Evolutionary conservation across 23 tunicate genomes (phyloP).

Genomic region (Phallusia fumigata): DNA sequence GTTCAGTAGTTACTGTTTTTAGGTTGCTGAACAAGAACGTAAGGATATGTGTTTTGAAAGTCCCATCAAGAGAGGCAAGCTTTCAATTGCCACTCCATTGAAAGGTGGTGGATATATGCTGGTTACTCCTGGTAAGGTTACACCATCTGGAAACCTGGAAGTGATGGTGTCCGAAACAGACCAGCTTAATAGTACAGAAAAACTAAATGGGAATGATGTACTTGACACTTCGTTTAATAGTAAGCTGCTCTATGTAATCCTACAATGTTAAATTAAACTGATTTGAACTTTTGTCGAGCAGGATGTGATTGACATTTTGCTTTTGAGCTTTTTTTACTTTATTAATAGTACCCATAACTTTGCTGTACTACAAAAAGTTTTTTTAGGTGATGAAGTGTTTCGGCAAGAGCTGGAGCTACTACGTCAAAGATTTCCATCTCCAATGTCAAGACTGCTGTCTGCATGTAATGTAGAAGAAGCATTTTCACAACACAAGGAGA

Average conservation of each 20-base stretch:
- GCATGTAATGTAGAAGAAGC: slow-evolving; percentile 69
- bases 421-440: slow-evolving; percentile 63
- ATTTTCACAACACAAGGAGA: slow-evolving; percentile 45
- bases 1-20: background rate
- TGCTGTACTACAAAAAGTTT: background rate
- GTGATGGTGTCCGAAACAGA: slow-evolving; percentile 5
- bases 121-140: slow-evolving; percentile 26
- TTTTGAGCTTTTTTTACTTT: background rate
- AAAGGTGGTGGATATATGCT: slow-evolving; percentile 8
- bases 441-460: slow-evolving; percentile 59
- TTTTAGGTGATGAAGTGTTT: slow-evolving; percentile 57
- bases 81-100: slow-evolving; percentile 17
- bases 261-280: too few species aligned
- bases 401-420: slow-evolving; percentile 54
- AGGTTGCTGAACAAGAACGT: slow-evolving; percentile 68
- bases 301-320: too few species aligned
- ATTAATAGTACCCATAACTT: background rate
- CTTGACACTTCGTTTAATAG: slow-evolving; percentile 47
- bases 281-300: too few species aligned
- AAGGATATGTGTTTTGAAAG: slow-evolving; percentile 39
- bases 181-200: slow-evolving; percentile 5
- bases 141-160: background rate
- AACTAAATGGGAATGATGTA: background rate
- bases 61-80: slow-evolving; percentile 29
- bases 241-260: slow-evolving; percentile 4